Percentiles rank a stretch among this genome's conserved stretches.
These are phyloP conservation scores for Colletes collaris DNA, from an alignment of 2,888 invertebrate species.

Conservation along the genomic window DNA sequence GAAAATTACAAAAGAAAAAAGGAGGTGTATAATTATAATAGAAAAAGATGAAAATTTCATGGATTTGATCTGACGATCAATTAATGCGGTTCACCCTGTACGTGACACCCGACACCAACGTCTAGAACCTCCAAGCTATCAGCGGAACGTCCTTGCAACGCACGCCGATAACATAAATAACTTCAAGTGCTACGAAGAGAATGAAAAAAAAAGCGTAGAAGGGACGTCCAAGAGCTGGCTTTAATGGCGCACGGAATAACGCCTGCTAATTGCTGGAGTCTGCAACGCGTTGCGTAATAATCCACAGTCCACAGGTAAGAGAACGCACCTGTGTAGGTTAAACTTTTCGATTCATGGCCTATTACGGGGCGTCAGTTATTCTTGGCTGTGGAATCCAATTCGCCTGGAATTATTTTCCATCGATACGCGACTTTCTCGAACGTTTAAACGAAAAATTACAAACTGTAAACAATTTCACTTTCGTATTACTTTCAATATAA, in stretches of 20 bases:
- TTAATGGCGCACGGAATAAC: slow-evolving; percentile 36
- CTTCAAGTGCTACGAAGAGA: neutral
- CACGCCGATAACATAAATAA: slow-evolving; percentile 36
- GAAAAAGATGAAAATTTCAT: too few relatives aligned
- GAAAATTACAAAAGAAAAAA: too few relatives aligned
- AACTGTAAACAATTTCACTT: too few relatives aligned
- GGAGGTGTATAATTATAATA: too few relatives aligned
- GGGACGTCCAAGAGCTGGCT: slow-evolving; percentile 23
- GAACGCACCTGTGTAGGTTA: slow-evolving; percentile 57
- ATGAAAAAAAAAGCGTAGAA: slow-evolving; percentile 8
- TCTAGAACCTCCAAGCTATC: slow-evolving; percentile 4
- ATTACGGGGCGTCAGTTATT: slow-evolving; percentile 7
- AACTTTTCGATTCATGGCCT: slow-evolving; percentile 39
- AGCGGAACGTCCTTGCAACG: slow-evolving; percentile 34
- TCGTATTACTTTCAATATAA: too few relatives aligned
- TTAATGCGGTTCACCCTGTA: too few relatives aligned
- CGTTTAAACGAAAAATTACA: too few relatives aligned
- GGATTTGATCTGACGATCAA: too few relatives aligned
- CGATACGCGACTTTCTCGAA: too few relatives aligned
- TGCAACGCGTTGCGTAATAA: slow-evolving; percentile 64
- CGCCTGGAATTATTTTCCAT: too few relatives aligned
- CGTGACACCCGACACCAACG: neutral
- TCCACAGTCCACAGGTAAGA: slow-evolving; percentile 58
- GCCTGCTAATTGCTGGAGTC: slow-evolving; percentile 42
- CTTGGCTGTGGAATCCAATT: too few relatives aligned